These are phyloP conservation scores for Macrostomum lignano DNA, from an alignment of 1,140 invertebrate genomes.

Conservation along the genomic window DNA sequence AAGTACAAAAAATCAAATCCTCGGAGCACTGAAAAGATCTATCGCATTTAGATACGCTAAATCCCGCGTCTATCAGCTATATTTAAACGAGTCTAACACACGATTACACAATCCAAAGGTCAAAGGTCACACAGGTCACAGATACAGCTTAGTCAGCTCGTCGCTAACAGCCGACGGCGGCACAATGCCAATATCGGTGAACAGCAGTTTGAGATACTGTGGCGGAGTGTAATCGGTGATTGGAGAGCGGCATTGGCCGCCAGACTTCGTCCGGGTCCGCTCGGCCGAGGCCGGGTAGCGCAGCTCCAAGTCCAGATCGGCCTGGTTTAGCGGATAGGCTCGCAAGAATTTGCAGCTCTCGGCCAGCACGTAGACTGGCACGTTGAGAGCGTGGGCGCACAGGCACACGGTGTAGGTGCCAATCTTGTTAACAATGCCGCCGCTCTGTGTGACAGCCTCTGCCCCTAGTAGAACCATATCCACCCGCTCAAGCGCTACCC, in stretches of 20 bases:
- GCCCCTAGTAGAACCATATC: constrained; percentile 80
- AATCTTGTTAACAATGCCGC: constrained; percentile 88
- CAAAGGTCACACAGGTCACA: too few relatives aligned
- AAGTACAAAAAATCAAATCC: too few relatives aligned
- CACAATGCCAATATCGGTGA: constrained; percentile 74
- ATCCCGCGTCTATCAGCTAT: too few relatives aligned
- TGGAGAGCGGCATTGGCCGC: constrained; percentile 26
- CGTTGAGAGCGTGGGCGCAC: constrained; percentile 63
- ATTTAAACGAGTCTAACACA: too few relatives aligned
- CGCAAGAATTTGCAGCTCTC: constrained; percentile 90
- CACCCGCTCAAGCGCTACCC: too few relatives aligned
- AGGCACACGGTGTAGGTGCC: constrained; percentile 65
- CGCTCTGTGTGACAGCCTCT: constrained; percentile 80
- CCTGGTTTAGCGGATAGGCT: constrained; percentile 65
- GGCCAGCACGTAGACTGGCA: constrained; percentile 70
- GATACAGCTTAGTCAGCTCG: constrained; percentile 76
- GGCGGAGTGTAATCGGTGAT: constrained; percentile 83
- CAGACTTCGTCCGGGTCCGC: not conserved
- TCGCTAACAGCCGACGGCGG: constrained; percentile 83
- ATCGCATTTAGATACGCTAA: too few relatives aligned
- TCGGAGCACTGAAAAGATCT: too few relatives aligned
- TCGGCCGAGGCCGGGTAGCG: not conserved
- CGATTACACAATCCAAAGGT: too few relatives aligned
- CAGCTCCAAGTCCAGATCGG: constrained; percentile 59
- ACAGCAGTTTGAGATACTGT: constrained; percentile 57